Conservation (phyloP, 2,888 invertebrate species). For the Trissoscelio sp. region DNA sequence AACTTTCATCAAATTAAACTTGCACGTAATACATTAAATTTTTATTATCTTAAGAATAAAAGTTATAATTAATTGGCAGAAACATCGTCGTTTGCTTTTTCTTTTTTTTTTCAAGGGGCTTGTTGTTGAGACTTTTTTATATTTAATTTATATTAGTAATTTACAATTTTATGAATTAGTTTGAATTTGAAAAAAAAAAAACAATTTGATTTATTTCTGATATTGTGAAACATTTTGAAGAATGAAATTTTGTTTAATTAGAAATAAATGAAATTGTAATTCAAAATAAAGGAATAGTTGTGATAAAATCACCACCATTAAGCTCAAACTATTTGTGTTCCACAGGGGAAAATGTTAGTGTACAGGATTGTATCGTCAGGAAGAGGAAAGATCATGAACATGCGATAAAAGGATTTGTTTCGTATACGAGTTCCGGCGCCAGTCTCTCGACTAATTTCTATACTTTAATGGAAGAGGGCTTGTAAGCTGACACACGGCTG, state of each 20-base stretch:
- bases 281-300: no score
- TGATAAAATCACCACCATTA: background rate
- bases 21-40: background rate
- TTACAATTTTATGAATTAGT: no score
- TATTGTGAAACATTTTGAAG: no score
- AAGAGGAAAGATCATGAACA: constrained; percentile 47
- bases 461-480: constrained; percentile 58
- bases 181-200: no score
- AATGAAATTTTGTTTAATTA: no score
- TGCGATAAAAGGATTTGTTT: constrained; percentile 63
- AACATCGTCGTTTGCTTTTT: background rate
- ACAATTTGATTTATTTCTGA: no score
- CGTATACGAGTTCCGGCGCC: constrained; percentile 42
- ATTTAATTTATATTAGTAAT: no score
- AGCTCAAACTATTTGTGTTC: background rate
- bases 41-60: constrained; percentile 1
- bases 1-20: constrained; percentile 1
- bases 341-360: constrained; percentile 9
- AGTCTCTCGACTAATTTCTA: constrained; percentile 65
- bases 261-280: no score
- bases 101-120: background rate
- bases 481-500: constrained; percentile 39
- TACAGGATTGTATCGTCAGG: no score
- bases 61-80: constrained; percentile 3
- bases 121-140: background rate